These are phyloP conservation scores for Mus spicilegus DNA, from an alignment of 2,113 vertebrate species.

Conservation along the genomic window DNA sequence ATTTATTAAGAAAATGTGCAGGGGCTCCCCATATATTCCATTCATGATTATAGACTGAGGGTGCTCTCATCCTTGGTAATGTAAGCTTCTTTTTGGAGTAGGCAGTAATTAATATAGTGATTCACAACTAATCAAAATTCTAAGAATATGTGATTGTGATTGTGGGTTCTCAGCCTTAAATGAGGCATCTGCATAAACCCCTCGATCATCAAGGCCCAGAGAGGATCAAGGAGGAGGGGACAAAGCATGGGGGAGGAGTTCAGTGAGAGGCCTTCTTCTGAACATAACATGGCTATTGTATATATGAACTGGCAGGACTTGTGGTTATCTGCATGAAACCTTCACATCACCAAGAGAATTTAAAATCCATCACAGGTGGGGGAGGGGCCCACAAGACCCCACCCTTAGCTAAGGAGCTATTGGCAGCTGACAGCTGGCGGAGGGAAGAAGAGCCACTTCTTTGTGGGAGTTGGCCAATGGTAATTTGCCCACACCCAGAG, in stretches of 20 bases:
- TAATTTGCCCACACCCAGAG: not conserved
- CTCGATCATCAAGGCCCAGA: too few relatives aligned
- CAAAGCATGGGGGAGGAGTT: not conserved
- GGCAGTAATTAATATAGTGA: not conserved
- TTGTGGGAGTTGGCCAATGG: not conserved
- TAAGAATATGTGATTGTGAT: not conserved
- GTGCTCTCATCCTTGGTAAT: not conserved
- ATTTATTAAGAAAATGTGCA: too few relatives aligned
- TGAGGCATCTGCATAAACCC: not conserved
- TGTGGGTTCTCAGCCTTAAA: not conserved
- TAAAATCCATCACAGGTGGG: not conserved
- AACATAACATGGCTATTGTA: not conserved
- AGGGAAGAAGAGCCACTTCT: not conserved
- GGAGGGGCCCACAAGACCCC: not conserved
- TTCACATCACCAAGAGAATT: not conserved
- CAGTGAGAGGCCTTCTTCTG: not conserved
- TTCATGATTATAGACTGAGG: too few relatives aligned
- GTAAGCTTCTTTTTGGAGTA: not conserved
- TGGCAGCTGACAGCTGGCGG: not conserved
- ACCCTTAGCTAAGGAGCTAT: not conserved
- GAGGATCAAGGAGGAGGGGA: not conserved
- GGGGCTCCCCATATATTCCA: too few relatives aligned
- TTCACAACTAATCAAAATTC: not conserved
- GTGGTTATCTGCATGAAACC: not conserved
- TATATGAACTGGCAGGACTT: not conserved